Base-by-base conservation (phyloP, 2,888 invertebrate species). In the Thalpophila matura region DNA sequence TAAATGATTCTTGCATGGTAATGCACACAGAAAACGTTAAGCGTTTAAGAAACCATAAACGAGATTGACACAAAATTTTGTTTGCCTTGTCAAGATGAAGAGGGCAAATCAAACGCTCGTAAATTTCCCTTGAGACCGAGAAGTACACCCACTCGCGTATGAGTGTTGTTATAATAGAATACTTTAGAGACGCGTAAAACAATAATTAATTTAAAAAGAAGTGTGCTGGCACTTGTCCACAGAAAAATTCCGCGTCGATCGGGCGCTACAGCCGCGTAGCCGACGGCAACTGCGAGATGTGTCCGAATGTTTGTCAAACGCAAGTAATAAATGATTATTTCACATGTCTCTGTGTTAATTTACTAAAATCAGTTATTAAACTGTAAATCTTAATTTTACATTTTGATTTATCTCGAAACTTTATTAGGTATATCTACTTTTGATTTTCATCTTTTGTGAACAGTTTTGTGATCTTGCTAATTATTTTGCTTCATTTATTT, bases 151-250 rank as follows among this genome's bases (percentile, higher is more conserved):
- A 90, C 91, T 86, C 86, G 73, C 71, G 68, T 83, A 86, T 81
- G 86, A 87, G 86, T 89, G 90, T 86, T 91, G 89, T 91, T 93
- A 90, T 94, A 92, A 90, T 89, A 91, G 88, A 89, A 92, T 89
- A 86, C 86, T 91, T 91, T 89, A 91, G 88, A 91, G 88, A 83
- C 84, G 87, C 87, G 91, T 92, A 91, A 91, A 94, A 94, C 90
- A 92, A 93, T 94, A 94, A 95, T 94, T 94, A 93, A 94, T 93
- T 90, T 91, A 88, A 90, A 90, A 93, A 92, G 89, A 91, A 88
- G 81, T 85, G 85, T 75, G 83, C 84, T 94, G 94, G 94, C 94
- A 92, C 83, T 79, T 81, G 80, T 89, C 94, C 93, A 94, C 86
- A 78, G 79, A 84, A 72, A 91, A 90, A 91, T 89, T 90, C 89